These are phyloP conservation scores for Pangasius mekongensis DNA, from an alignment of 2,797 vertebrate species.

Conservation along the genomic window DNA sequence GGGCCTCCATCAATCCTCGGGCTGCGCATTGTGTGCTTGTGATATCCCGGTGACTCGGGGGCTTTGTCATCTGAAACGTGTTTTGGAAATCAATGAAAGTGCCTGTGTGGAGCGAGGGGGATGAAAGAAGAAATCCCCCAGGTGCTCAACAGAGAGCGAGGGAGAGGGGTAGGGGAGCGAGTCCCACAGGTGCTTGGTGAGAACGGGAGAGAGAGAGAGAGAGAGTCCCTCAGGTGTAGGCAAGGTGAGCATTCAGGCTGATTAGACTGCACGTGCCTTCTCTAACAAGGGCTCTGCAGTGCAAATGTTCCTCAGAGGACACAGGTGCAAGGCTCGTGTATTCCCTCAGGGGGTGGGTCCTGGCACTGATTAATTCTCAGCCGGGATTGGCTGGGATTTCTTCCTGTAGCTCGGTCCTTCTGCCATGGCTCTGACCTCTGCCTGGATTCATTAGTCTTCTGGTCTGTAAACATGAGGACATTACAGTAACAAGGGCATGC, in stretches of 20 bases:
- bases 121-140: slow-evolving; percentile 42
- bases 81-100: slow-evolving; percentile 63
- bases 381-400: slow-evolving; percentile 27
- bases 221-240: slow-evolving; percentile 34
- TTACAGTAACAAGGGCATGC: slow-evolving; percentile 24
- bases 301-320: slow-evolving; percentile 54
- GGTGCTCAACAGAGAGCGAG: slow-evolving; percentile 19
- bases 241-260: slow-evolving; percentile 45
- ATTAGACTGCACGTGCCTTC: slow-evolving; percentile 34
- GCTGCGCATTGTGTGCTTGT: slow-evolving; percentile 61
- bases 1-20: slow-evolving; percentile 49
- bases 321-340: slow-evolving; percentile 12
- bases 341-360: slow-evolving; percentile 34
- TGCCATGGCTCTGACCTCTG: slow-evolving; percentile 55
- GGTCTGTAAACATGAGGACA: slow-evolving; percentile 17
- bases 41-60: slow-evolving; percentile 51
- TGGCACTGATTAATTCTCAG: not conserved
- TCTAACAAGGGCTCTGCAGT: slow-evolving; percentile 49
- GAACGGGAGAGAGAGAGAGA: not conserved
- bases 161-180: slow-evolving; percentile 12
- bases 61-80: slow-evolving; percentile 60
- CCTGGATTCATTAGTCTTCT: slow-evolving; percentile 31
- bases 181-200: slow-evolving; percentile 19
- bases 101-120: slow-evolving; percentile 31
- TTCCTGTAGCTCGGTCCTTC: slow-evolving; percentile 29